Conservation (phyloP, 2,113 vertebrate genomes). For the Lathamus discolor region DNA sequence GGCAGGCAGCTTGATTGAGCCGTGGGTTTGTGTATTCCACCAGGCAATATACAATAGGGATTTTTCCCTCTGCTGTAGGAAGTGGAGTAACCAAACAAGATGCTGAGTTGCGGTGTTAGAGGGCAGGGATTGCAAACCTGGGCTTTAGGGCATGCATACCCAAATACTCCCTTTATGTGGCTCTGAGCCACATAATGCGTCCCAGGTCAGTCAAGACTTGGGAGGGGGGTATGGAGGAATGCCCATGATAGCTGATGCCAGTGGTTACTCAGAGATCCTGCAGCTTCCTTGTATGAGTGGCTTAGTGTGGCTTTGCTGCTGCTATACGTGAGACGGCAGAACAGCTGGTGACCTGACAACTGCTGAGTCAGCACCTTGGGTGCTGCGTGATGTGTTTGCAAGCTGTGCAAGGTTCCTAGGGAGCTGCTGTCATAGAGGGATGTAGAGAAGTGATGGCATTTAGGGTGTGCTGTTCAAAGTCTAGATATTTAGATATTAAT, state of each 20-base stretch:
- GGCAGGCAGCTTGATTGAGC: neutral
- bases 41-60: neutral
- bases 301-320: neutral
- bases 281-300: rapidly evolving
- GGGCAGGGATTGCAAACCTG: neutral
- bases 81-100: neutral
- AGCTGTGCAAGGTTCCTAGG: neutral
- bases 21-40: neutral
- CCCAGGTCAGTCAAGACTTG: rapidly evolving
- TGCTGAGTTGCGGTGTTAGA: neutral
- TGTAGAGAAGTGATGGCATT: neutral
- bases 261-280: neutral
- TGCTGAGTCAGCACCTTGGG: neutral
- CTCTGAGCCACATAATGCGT: rapidly evolving
- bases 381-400: neutral
- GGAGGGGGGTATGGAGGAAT: neutral
- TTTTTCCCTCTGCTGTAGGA: neutral
- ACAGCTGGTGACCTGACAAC: neutral
- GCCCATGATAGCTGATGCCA: neutral
- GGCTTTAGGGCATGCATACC: neutral
- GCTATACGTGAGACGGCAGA: neutral
- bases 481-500: neutral
- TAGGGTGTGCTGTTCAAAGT: neutral
- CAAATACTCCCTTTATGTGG: neutral
- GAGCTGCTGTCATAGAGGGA: neutral